Percentiles rank a stretch among this genome's conserved stretches.
Conservation (phyloP, 2,888 invertebrate species). For the Esperia sulphurella region DNA sequence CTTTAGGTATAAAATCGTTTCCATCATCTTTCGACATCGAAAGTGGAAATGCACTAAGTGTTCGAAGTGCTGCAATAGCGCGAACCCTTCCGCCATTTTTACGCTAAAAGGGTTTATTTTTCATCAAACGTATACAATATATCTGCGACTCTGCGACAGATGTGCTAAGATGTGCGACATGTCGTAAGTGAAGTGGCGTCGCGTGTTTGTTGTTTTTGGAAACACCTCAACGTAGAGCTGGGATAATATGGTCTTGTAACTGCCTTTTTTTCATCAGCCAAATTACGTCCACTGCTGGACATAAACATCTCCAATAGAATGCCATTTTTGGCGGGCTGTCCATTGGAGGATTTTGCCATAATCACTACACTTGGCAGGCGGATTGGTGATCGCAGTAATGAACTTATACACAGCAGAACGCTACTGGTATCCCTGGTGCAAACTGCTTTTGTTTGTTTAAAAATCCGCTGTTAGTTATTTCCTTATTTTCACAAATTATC, state of each 20-base stretch:
- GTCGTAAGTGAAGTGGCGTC: background rate
- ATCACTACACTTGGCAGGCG: no score
- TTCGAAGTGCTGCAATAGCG: constrained; percentile 20
- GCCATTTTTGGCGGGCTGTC: no score
- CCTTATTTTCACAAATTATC: no score
- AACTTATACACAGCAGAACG: no score
- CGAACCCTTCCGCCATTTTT: constrained; percentile 16
- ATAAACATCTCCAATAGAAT: no score
- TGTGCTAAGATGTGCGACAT: constrained; percentile 1
- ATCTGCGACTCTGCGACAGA: background rate
- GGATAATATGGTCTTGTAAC: background rate
- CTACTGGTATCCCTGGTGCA: no score
- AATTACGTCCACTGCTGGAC: no score
- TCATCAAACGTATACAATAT: constrained; percentile 9
- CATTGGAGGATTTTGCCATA: no score
- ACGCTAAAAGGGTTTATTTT: constrained; percentile 22
- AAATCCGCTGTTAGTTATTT: no score
- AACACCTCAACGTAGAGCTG: background rate
- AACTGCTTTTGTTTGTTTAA: no score
- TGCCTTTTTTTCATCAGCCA: no score
- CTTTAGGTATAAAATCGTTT: background rate
- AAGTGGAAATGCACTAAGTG: constrained; percentile 26
- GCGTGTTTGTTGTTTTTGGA: constrained; percentile 4
- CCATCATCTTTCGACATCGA: constrained; percentile 4
- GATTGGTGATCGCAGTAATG: no score